Conservation (phyloP, 1,140 invertebrate genomes). For the Drosophila kanapiae region DNA sequence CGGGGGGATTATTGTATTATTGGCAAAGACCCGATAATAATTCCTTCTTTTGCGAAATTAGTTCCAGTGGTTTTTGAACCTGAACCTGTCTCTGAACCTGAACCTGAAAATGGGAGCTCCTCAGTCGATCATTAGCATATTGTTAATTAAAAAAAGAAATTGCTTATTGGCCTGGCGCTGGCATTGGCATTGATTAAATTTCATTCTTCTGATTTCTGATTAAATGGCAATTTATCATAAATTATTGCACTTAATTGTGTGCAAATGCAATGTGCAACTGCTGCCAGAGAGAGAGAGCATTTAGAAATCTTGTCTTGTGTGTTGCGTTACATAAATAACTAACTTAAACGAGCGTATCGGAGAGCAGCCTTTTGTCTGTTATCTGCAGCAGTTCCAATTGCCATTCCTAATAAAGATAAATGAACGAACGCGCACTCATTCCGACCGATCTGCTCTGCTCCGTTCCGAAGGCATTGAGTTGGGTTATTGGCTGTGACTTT, state of each 20-base stretch:
- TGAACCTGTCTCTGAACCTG: constrained; percentile 8
- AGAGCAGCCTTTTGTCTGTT: constrained; percentile 49
- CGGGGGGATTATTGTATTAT: constrained; percentile 34
- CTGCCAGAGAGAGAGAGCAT: constrained; percentile 13
- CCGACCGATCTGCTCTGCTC: constrained; percentile 35
- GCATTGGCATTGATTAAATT: constrained; percentile 31
- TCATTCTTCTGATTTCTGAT: constrained; percentile 56
- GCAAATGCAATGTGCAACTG: constrained; percentile 35
- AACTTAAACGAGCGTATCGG: constrained; percentile 56
- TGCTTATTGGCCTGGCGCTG: constrained; percentile 13
- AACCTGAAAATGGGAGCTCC: constrained; percentile 24
- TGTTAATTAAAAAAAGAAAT: constrained; percentile 56
- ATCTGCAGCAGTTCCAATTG: constrained; percentile 72
- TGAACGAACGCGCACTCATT: constrained; percentile 69
- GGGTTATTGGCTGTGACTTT: constrained; percentile 73
- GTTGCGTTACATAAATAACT: constrained; percentile 66
- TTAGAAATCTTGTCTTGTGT: constrained; percentile 54
- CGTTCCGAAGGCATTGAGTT: constrained; percentile 65
- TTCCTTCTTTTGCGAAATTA: constrained; percentile 55
- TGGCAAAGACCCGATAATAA: constrained; percentile 44
- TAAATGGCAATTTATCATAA: constrained; percentile 60
- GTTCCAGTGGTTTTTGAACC: constrained; percentile 57
- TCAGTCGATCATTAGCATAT: constrained; percentile 37
- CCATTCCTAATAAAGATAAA: constrained; percentile 81
- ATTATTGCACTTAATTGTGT: constrained; percentile 65